Evolutionary conservation across 2,113 vertebrate genomes (phyloP).

Genomic region (Colius striatus): DNA sequence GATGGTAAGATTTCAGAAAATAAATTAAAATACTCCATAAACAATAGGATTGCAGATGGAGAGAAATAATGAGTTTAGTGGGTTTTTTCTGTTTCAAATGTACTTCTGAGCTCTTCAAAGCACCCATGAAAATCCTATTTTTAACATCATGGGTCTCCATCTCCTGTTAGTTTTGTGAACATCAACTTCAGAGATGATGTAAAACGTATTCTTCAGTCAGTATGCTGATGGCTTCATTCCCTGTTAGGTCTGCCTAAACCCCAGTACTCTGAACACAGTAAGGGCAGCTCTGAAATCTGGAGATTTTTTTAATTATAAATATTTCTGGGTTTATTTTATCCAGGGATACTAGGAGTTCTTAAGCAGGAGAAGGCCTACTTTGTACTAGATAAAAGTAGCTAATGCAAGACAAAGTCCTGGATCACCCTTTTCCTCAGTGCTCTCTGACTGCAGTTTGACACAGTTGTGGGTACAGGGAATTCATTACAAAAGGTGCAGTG

Average conservation of each 20-base stretch:
- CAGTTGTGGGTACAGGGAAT: not conserved
- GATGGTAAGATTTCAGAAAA: not conserved
- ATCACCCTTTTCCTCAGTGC: not conserved
- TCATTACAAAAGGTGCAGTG: fast-evolving
- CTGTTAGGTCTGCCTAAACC: not conserved
- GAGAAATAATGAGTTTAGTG: not conserved
- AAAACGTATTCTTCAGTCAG: not conserved
- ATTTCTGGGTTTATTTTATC: not conserved
- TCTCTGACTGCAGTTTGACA: not conserved
- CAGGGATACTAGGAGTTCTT: not conserved
- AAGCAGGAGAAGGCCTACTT: not conserved
- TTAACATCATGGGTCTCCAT: not conserved
- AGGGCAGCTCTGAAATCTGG: not conserved
- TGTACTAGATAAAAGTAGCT: not conserved
- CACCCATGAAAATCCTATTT: not conserved
- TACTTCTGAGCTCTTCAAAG: not conserved
- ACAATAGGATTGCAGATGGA: not conserved
- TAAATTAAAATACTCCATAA: not conserved
- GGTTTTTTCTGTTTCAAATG: not conserved
- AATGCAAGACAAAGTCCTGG: not conserved
- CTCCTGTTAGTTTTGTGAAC: not conserved
- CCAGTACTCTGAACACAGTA: not conserved
- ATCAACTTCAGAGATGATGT: not conserved
- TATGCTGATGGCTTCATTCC: not conserved
- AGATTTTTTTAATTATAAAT: not conserved